A percentile compares a stretch with the other conserved stretches of the same genome.
Evolutionary conservation across 2,797 vertebrate species (phyloP).

Genomic region (Rhabdophis nuchalis): DNA sequence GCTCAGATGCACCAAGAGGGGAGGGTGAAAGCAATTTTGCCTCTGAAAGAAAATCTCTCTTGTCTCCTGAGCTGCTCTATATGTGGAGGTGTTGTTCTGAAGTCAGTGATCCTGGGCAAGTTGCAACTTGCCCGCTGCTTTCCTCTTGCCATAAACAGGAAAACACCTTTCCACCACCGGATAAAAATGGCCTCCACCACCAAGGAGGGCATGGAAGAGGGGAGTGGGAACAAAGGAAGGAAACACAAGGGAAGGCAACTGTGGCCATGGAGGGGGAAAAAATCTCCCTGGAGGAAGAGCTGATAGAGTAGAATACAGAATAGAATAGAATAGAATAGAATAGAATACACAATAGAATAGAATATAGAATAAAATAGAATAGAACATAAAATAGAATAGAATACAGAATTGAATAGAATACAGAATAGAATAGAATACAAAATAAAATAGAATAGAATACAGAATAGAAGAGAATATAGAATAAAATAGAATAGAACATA

Average conservation of each 20-base stretch:
- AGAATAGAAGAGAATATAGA: accelerated
- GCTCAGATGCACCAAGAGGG: neutral
- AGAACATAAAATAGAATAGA: too few relatives aligned
- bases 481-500: too few relatives aligned
- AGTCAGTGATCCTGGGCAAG: accelerated
- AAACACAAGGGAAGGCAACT: too few relatives aligned
- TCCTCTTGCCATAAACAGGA: neutral
- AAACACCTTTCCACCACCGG: neutral
- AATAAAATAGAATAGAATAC: too few relatives aligned
- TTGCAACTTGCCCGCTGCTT: neutral
- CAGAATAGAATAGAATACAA: too few relatives aligned
- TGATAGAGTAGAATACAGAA: neutral
- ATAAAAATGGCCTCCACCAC: neutral
- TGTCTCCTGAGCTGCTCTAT: neutral
- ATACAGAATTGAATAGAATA: too few relatives aligned
- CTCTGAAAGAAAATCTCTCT: neutral
- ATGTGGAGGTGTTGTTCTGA: neutral
- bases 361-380: too few relatives aligned
- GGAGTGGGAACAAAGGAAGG: neutral
- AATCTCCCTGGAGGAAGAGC: neutral
- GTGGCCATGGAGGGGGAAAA: neutral
- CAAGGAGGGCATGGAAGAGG: neutral
- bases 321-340: too few relatives aligned
- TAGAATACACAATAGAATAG: too few relatives aligned
- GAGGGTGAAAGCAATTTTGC: neutral